Conservation (phyloP, 2,113 vertebrate genomes). For the Bujurquina vittata region DNA sequence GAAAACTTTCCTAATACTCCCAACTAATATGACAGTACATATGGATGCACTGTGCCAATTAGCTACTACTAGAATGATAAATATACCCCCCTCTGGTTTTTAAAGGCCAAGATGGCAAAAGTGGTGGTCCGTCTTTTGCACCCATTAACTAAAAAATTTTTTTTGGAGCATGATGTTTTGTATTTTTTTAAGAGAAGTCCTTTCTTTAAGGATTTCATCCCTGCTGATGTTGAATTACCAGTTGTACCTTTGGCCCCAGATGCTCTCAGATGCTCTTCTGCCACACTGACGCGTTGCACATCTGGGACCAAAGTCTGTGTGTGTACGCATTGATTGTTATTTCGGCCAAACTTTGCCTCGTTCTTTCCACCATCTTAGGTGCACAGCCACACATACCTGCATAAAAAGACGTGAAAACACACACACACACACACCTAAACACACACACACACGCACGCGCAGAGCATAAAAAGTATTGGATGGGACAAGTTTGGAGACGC, state of each 20-base stretch:
- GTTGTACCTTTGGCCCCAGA: slow-evolving; percentile 35
- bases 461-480: not conserved
- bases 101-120: not conserved
- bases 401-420: not conserved
- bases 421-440: not conserved
- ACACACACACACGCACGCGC: not conserved
- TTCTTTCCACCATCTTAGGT: slow-evolving; percentile 44
- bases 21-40: not conserved
- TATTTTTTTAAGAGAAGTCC: not conserved
- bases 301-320: slow-evolving; percentile 22
- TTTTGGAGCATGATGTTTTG: not conserved
- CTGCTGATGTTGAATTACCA: slow-evolving; percentile 45
- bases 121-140: not conserved
- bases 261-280: slow-evolving; percentile 37
- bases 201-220: not conserved
- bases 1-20: not conserved
- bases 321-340: slow-evolving; percentile 31
- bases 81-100: not conserved
- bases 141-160: not conserved
- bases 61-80: no score
- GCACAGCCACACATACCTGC: not conserved
- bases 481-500: slow-evolving; percentile 19
- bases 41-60: not conserved
- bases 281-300: slow-evolving; percentile 13
- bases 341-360: slow-evolving; percentile 34